Percentiles rank a stretch among this genome's conserved stretches.
These are phyloP conservation scores for Oreotrochilus melanogaster DNA, from an alignment of 2,113 vertebrate species.

Conservation along the genomic window DNA sequence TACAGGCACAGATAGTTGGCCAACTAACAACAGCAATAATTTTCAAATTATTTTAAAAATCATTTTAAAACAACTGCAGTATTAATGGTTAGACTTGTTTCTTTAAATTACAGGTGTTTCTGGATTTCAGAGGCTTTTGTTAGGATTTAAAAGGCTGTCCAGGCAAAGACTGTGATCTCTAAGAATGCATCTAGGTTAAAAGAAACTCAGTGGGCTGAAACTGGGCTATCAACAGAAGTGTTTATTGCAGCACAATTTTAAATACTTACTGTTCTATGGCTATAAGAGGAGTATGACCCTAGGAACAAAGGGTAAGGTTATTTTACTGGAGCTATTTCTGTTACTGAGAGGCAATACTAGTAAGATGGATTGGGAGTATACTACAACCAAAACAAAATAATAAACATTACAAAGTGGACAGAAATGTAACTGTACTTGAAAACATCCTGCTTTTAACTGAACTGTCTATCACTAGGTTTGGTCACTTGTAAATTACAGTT, in stretches of 20 bases:
- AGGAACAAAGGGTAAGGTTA: not conserved
- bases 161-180: slow-evolving; percentile 13
- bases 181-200: slow-evolving; percentile 12
- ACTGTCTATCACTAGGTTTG: not conserved
- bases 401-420: not conserved
- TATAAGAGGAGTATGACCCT: not conserved
- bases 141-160: slow-evolving; percentile 6
- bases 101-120: not conserved
- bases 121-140: not conserved
- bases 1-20: not conserved
- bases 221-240: not conserved
- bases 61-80: not conserved
- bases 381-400: slow-evolving; percentile 27
- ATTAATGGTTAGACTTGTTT: not conserved
- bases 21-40: not conserved
- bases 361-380: not conserved
- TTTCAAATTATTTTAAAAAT: not conserved
- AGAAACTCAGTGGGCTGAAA: slow-evolving; percentile 9
- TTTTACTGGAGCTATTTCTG: not conserved
- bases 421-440: not conserved
- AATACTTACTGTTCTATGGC: not conserved
- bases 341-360: not conserved
- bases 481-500: slow-evolving; percentile 53
- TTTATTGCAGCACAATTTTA: not conserved
- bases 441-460: slow-evolving; percentile 13